phyloP scores from a whole-genome alignment of 2,113 vertebrate genomes.

The Proteles cristata region DNA sequence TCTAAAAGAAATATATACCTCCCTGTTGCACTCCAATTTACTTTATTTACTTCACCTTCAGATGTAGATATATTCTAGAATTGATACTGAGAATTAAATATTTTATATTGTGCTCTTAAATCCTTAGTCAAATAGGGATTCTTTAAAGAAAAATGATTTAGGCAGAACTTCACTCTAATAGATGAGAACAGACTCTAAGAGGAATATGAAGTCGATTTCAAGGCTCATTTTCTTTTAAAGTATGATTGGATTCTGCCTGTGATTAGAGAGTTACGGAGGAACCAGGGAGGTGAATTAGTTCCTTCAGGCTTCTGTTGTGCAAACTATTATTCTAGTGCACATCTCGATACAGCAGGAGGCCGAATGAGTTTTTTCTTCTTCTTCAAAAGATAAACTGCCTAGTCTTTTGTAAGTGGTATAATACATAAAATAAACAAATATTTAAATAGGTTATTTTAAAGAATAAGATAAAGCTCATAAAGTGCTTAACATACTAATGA shows the following conservation, averaged over 20 bases:
- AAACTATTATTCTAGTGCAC: not conserved
- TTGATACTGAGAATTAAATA: conserved; percentile 6
- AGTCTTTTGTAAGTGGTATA: conserved; percentile 34
- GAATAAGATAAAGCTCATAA: not conserved
- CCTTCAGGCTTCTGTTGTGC: conserved; percentile 33
- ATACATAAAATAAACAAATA: not conserved
- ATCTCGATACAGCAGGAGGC: conserved; percentile 23
- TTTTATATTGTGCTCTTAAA: conserved; percentile 61
- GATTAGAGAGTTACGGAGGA: conserved; percentile 32
- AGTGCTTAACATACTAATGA: not conserved
- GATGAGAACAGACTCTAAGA: conserved; percentile 27
- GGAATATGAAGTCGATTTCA: conserved; percentile 42
- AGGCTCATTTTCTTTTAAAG: conserved; percentile 63
- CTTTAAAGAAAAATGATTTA: conserved; percentile 55
- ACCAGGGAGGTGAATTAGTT: conserved; percentile 29
- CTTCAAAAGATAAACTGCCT: conserved; percentile 30
- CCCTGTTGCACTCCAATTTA: conserved; percentile 41
- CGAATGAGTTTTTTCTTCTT: not conserved
- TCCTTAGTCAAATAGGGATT: conserved; percentile 54
- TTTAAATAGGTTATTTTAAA: not conserved
- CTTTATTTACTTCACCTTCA: conserved; percentile 60
- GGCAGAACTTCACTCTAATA: conserved; percentile 8
- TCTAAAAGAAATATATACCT: conserved; percentile 40
- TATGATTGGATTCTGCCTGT: conserved; percentile 18
- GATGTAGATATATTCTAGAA: conserved; percentile 17